Conservation (phyloP, 1,140 invertebrate species). For the Heliothis virescens region DNA sequence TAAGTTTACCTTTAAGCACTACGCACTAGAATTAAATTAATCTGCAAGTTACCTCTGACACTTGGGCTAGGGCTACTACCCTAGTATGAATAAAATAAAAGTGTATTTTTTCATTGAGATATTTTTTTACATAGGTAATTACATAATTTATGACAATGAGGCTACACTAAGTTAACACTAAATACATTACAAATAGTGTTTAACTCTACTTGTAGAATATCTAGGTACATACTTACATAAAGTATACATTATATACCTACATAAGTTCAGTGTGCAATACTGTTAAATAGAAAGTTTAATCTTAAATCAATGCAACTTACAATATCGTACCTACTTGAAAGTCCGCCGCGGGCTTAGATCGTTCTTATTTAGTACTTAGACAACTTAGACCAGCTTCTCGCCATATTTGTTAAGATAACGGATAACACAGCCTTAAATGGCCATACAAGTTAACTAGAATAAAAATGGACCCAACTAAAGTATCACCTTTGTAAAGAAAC, state of each 20-base stretch:
- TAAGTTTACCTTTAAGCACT: no score
- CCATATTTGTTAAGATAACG: slow-evolving; percentile 70
- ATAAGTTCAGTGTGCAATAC: slow-evolving; percentile 17
- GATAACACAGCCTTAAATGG: slow-evolving; percentile 66
- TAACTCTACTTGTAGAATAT: no score
- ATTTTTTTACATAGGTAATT: no score
- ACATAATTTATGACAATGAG: no score
- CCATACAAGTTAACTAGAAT: slow-evolving; percentile 47
- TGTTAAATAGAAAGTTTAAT: slow-evolving; percentile 35
- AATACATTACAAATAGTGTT: no score
- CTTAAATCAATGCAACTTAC: slow-evolving; percentile 47
- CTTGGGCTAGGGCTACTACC: no score
- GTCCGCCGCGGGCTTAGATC: slow-evolving; percentile 58
- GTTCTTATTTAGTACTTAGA: slow-evolving; percentile 51
- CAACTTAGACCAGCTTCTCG: slow-evolving; percentile 57
- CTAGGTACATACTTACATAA: no score
- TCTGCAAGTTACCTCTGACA: no score
- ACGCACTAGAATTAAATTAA: no score
- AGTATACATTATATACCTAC: not conserved
- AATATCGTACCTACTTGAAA: slow-evolving; percentile 67
- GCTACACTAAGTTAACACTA: no score
- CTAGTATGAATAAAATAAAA: no score
- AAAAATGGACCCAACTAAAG: slow-evolving; percentile 51
- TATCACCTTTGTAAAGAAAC: slow-evolving; percentile 35
- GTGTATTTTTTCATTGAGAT: no score